Percentiles rank a stretch among this genome's conserved stretches.
Conservation (phyloP, 2,113 vertebrate species). For the Sceloporus tristichus region DNA sequence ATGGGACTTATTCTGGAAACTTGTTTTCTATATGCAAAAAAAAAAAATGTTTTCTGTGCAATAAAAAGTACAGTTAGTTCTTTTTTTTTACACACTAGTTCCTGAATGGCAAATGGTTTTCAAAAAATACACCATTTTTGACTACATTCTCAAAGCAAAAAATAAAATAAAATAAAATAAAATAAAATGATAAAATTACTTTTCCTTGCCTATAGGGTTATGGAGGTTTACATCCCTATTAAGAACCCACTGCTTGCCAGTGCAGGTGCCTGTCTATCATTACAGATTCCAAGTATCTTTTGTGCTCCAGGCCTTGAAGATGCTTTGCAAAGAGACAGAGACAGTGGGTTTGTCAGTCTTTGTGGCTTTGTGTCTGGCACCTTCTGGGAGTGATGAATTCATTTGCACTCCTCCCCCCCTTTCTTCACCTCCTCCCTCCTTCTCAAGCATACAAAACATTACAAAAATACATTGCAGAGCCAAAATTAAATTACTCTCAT, state of each 20-base stretch:
- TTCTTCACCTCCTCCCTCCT: conserved; percentile 8
- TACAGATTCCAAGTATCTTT: background rate
- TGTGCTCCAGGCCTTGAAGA: conserved; percentile 10
- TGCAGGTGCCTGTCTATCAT: background rate
- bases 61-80: no score
- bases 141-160: no score
- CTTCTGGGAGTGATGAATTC: background rate
- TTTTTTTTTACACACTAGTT: no score
- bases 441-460: background rate
- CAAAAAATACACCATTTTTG: no score
- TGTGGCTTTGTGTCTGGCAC: conserved; percentile 56
- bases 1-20: no score
- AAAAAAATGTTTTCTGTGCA: no score
- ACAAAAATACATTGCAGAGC: conserved; percentile 46
- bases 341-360: conserved; percentile 29
- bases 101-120: no score
- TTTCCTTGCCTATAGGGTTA: no score
- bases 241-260: background rate
- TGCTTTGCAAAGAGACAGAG: conserved; percentile 29
- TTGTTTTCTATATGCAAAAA: no score
- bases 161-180: no score
- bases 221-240: no score
- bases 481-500: conserved; percentile 52
- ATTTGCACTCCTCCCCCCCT: conserved; percentile 24
- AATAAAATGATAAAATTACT: no score